Base-by-base conservation (phyloP, 2,113 vertebrate species). In the Pseudopodoces humilis region DNA sequence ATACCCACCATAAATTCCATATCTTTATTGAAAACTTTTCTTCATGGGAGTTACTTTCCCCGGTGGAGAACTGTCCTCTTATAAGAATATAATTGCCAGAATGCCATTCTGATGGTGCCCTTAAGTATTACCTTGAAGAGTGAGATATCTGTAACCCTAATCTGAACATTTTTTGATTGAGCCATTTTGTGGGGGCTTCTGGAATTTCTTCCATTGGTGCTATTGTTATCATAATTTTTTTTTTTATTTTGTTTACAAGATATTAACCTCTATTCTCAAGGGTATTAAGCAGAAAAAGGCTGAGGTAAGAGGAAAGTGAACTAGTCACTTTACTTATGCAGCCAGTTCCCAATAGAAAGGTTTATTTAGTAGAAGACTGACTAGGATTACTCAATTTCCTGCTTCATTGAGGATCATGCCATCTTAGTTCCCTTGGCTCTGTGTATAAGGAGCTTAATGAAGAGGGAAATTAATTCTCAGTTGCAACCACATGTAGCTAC, bases 401-500 rank as follows among this genome's bases (percentile, higher is more conserved):
- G 93, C 90, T 94, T 96, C 92, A 92, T 56, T 3, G 27, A 90
- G 92, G 90, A 92, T 90, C 85, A 71, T 46, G 60, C 64, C 76
- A 81, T 90, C 47, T 93, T 81, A 90, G 58, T 44, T 95, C 88
- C 88, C 90, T 71, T 88, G 79, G 56, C 83, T 95, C 68, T 70
- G 16, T 59, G 46, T 78, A 47, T 81, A 88, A 94, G 49, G 49
- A 96, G 79, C 56, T 97, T 93, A 96, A 96, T 93, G 90, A 96
- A 88, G 59, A 86, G 46, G 52, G 87, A 97, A 97, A 94, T 96
- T 78, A 94, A 86, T 92, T 97, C 71, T 94, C 85, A 84, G 68
- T 60, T 65, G 79, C 76, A 94, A 83, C 60, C 56, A 92, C 80
- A 79, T 96, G 79, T 97, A 86, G 80, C 85, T 93, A 25, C 79